A percentile compares a stretch with the other conserved stretches of the same genome.
Conservation (phyloP, 2,797 vertebrate genomes). For the Sebastes kiyomatsui region DNA sequence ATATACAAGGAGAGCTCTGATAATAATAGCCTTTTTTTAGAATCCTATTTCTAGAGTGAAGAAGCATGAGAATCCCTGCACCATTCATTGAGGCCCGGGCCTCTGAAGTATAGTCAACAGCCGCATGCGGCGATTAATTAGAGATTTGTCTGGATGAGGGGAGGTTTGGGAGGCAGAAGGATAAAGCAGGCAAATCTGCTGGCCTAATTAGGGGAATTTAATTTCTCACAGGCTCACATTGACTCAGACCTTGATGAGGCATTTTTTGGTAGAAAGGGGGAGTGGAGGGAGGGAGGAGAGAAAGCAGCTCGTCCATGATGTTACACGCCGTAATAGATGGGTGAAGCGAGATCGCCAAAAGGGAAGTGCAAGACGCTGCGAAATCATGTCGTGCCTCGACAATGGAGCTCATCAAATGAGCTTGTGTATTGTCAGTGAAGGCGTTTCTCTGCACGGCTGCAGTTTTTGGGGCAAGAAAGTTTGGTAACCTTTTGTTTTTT, state of each 20-base stretch:
- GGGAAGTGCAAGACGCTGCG: constrained; percentile 1
- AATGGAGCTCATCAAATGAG: constrained; percentile 44
- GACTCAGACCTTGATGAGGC: constrained; percentile 74
- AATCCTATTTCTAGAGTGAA: constrained; percentile 57
- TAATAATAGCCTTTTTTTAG: constrained; percentile 56
- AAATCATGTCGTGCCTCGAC: constrained; percentile 30
- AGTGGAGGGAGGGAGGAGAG: constrained; percentile 13
- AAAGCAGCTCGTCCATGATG: constrained; percentile 38
- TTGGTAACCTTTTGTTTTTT: neutral
- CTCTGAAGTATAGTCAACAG: constrained; percentile 76
- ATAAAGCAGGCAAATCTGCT: constrained; percentile 75
- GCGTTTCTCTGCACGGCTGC: neutral
- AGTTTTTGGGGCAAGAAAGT: neutral
- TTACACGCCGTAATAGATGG: constrained; percentile 36
- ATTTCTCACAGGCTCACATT: constrained; percentile 77
- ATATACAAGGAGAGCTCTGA: constrained; percentile 26
- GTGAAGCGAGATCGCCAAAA: constrained; percentile 25
- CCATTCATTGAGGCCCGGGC: constrained; percentile 47
- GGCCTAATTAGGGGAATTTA: constrained; percentile 81
- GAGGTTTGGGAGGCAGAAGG: constrained; percentile 71
- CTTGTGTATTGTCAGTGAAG: neutral
- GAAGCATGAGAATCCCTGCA: constrained; percentile 53
- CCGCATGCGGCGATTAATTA: constrained; percentile 77
- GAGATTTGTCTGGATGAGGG: constrained; percentile 77
- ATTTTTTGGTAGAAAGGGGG: constrained; percentile 35